Conservation (phyloP, 2,113 vertebrate genomes). For the Tauraco erythrolophus region DNA sequence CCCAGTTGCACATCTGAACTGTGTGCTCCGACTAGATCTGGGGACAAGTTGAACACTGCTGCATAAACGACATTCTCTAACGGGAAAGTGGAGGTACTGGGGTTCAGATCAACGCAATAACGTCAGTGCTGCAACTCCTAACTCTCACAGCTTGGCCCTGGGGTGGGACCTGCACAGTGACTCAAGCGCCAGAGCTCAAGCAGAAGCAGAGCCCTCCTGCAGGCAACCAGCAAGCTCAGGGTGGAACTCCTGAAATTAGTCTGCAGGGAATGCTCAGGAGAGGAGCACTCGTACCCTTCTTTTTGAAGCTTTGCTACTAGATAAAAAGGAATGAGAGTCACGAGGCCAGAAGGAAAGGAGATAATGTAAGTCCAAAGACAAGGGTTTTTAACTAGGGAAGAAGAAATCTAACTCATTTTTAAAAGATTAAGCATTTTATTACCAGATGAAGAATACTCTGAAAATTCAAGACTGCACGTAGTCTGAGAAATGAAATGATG, state of each 20-base stretch:
- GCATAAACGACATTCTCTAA: neutral
- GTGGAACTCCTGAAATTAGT: neutral
- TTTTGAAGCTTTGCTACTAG: neutral
- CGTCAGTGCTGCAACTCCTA: neutral
- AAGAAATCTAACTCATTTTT: neutral
- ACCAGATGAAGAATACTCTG: neutral
- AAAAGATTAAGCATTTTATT: neutral
- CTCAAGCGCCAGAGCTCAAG: rapidly evolving
- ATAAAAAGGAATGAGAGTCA: neutral
- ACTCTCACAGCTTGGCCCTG: neutral
- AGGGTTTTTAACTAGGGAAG: neutral
- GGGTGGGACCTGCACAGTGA: rapidly evolving
- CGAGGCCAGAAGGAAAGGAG: neutral
- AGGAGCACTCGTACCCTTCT: neutral
- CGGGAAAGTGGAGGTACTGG: neutral
- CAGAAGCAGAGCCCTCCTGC: neutral
- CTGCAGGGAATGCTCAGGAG: neutral
- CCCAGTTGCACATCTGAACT: neutral
- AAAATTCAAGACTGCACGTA: neutral
- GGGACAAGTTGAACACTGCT: neutral
- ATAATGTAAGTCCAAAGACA: neutral
- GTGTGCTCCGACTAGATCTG: neutral
- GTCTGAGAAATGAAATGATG: neutral
- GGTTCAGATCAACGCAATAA: neutral
- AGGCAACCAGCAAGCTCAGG: neutral